A percentile compares a stretch with the other conserved stretches of the same genome.
Conservation (phyloP, 2,113 vertebrate species). For the Pipra filicauda region DNA sequence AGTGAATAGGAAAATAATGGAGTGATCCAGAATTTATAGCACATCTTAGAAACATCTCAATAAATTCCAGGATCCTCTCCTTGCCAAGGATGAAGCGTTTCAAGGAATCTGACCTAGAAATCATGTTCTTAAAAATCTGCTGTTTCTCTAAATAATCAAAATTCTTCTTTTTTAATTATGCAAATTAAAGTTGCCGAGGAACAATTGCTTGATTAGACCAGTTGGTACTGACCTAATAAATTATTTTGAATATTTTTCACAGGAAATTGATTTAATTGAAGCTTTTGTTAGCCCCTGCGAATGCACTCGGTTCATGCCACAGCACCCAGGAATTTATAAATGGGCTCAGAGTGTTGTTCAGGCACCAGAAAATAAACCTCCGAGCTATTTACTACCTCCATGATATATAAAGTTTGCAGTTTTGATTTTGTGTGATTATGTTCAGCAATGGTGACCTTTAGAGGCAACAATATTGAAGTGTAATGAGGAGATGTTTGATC, state of each 20-base stretch:
- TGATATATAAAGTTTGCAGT: constrained; percentile 99
- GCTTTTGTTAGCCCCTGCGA: constrained; percentile 68
- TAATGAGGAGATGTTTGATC: constrained; percentile 99
- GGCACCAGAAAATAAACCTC: constrained; percentile 92
- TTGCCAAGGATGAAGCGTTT: not conserved
- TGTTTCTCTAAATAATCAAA: constrained; percentile 32
- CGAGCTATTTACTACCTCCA: constrained; percentile 94
- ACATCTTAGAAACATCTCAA: constrained; percentile 13
- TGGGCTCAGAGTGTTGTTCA: constrained; percentile 83
- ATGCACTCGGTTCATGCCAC: constrained; percentile 69
- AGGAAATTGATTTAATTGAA: constrained; percentile 80
- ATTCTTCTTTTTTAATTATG: constrained; percentile 65
- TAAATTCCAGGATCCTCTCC: constrained; percentile 12
- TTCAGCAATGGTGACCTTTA: constrained; percentile 99
- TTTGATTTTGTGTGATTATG: constrained; percentile 99
- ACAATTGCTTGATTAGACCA: constrained; percentile 62
- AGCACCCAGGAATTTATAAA: constrained; percentile 83
- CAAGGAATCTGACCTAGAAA: not conserved
- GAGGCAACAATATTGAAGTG: constrained; percentile 98
- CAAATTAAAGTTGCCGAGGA: constrained; percentile 59
- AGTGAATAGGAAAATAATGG: constrained; percentile 54
- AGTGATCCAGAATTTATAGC: constrained; percentile 46
- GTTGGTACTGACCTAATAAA: constrained; percentile 64
- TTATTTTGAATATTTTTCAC: constrained; percentile 65
- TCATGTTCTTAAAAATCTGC: not conserved